Percentiles rank a stretch among this genome's conserved stretches.
Conservation (phyloP, 1,140 invertebrate genomes). For the Drosophila gunungcola region DNA sequence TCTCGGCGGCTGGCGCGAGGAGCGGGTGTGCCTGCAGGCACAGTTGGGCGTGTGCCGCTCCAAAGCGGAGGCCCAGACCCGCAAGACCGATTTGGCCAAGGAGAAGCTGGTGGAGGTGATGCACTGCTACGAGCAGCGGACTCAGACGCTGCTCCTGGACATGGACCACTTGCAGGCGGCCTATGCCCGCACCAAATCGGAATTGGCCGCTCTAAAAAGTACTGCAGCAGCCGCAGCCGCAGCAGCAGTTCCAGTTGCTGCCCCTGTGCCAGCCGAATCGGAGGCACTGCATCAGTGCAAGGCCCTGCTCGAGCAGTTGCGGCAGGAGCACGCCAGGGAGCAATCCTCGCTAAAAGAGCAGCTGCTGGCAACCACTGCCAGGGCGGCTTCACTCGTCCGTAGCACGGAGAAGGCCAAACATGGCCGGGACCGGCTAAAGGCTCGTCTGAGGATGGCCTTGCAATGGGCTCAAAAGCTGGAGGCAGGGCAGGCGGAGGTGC, state of each 20-base stretch:
- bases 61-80: conserved; percentile 81
- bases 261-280: conserved; percentile 86
- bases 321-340: conserved; percentile 87
- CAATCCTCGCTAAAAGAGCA: conserved; percentile 59
- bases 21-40: conserved; percentile 74
- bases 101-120: conserved; percentile 88
- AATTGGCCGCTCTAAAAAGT: conserved; percentile 86
- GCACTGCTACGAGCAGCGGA: conserved; percentile 87
- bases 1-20: conserved; percentile 84
- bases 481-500: conserved; percentile 66
- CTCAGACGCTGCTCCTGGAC: conserved; percentile 87
- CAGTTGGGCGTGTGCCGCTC: conserved; percentile 76
- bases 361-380: conserved; percentile 34
- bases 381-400: conserved; percentile 39
- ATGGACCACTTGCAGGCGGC: conserved; percentile 87
- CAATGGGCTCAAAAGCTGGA: conserved; percentile 82
- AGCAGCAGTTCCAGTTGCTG: background rate
- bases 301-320: conserved; percentile 88
- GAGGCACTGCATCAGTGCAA: conserved; percentile 88
- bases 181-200: conserved; percentile 86
- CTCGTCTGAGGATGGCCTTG: conserved; percentile 72
- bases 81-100: conserved; percentile 85
- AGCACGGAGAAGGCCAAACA: conserved; percentile 71
- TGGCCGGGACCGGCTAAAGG: conserved; percentile 72
- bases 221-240: background rate